phyloP scores from a whole-genome alignment of 2,888 invertebrate species.

The Drosophila acutilabella region DNA sequence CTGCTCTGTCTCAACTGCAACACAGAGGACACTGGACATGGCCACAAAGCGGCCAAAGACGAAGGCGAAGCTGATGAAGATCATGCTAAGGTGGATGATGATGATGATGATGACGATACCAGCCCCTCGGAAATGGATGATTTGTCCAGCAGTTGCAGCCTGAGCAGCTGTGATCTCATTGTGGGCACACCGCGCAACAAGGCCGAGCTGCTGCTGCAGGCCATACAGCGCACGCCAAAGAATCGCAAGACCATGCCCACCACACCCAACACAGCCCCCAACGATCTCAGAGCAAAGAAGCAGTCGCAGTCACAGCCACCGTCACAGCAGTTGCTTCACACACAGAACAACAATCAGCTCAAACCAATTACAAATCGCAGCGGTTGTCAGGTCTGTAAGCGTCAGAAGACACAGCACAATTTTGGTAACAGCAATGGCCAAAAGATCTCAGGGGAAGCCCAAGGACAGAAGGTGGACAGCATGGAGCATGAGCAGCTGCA shows the following conservation, averaged over 20 bases:
- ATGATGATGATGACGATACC: constrained; percentile 55
- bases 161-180: constrained; percentile 78
- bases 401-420: constrained; percentile 85
- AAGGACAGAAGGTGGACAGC: constrained; percentile 27
- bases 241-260: constrained; percentile 70
- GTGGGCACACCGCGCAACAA: constrained; percentile 85
- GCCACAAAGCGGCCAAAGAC: neutral
- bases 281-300: constrained; percentile 1
- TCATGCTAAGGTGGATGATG: constrained; percentile 4
- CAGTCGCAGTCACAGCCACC: neutral
- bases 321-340: neutral
- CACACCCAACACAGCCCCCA: constrained; percentile 42
- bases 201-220: constrained; percentile 86
- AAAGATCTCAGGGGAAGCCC: constrained; percentile 7
- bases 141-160: constrained; percentile 66
- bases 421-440: constrained; percentile 52
- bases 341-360: constrained; percentile 50
- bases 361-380: constrained; percentile 45
- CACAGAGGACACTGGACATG: constrained; percentile 22
- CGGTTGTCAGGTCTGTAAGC: constrained; percentile 85
- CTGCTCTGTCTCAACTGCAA: constrained; percentile 83
- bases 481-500: constrained; percentile 53
- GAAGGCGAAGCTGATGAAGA: neutral
- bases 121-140: constrained; percentile 72
- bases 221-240: constrained; percentile 86